phyloP scores from a whole-genome alignment of 1,140 invertebrate species.

The Conus betulinus region DNA sequence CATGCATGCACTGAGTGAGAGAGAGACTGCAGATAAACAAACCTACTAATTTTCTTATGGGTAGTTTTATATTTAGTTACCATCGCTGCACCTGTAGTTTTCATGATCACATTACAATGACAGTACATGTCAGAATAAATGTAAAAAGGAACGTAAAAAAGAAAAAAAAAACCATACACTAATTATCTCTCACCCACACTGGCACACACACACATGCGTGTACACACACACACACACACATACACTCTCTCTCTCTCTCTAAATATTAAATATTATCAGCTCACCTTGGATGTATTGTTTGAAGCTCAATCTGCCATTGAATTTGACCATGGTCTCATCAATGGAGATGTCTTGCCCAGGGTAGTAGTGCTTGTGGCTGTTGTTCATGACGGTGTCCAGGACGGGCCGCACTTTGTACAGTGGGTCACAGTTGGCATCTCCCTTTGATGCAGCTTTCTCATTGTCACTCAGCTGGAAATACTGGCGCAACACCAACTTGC shows the following conservation, averaged over 20 bases:
- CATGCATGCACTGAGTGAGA: constrained; percentile 3
- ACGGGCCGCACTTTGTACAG: constrained; percentile 52
- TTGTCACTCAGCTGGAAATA: constrained; percentile 50
- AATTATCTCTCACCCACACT: background rate
- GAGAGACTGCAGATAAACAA: too few species aligned
- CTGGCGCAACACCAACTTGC: background rate
- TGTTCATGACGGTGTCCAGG: constrained; percentile 35
- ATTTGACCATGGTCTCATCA: constrained; percentile 76
- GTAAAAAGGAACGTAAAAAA: background rate
- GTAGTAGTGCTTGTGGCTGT: constrained; percentile 32
- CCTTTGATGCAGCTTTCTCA: background rate
- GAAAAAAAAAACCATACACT: background rate
- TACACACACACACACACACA: too few species aligned
- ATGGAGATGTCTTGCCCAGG: constrained; percentile 42
- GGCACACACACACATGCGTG: too few species aligned
- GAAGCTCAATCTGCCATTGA: constrained; percentile 72
- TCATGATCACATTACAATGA: background rate
- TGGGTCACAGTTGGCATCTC: constrained; percentile 43
- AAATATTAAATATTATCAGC: constrained; percentile 73
- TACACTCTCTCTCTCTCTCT: background rate
- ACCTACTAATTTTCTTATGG: too few species aligned
- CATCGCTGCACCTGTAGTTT: too few species aligned
- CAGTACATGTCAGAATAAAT: constrained; percentile 15
- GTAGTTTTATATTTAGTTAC: too few species aligned
- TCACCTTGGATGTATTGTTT: constrained; percentile 77